A percentile compares a stretch with the other conserved stretches of the same genome.
phyloP scores from a whole-genome alignment of 2,797 vertebrate species.

The Orestias chungarensis region DNA sequence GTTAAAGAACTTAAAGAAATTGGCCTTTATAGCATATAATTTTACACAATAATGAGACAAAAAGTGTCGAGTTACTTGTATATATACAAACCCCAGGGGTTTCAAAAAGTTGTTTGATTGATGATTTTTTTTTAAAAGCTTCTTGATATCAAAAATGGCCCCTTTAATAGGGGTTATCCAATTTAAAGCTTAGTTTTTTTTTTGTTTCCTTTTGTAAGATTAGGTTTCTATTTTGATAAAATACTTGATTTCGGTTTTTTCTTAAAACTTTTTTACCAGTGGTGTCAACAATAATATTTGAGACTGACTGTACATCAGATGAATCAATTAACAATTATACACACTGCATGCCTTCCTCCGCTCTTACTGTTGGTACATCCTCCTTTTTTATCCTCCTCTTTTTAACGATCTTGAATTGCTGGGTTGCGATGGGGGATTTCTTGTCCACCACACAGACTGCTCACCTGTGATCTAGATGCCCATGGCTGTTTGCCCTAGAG shows the following conservation, averaged over 20 bases:
- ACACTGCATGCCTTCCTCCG: slow-evolving; percentile 17
- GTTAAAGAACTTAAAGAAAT: background rate
- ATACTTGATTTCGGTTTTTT: too few relatives aligned
- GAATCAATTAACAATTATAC: background rate
- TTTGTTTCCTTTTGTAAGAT: too few relatives aligned
- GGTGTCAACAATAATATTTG: background rate
- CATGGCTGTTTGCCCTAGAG: slow-evolving; percentile 13
- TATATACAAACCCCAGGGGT: too few relatives aligned
- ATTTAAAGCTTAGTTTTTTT: too few relatives aligned
- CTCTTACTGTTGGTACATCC: slow-evolving; percentile 11
- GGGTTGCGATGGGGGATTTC: slow-evolving; percentile 72
- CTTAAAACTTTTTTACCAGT: too few relatives aligned
- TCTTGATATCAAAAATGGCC: too few relatives aligned
- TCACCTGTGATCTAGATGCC: slow-evolving; percentile 34
- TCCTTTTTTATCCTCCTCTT: slow-evolving; percentile 13
- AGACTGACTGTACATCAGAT: background rate
- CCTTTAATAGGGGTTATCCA: too few relatives aligned
- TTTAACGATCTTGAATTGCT: slow-evolving; percentile 65
- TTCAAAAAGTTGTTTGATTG: too few relatives aligned
- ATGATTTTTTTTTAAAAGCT: too few relatives aligned
- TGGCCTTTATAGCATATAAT: background rate
- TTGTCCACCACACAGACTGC: slow-evolving; percentile 58
- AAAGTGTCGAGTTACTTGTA: background rate
- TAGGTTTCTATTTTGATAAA: too few relatives aligned
- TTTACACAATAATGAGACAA: background rate